Evolutionary conservation across 2,797 vertebrate genomes (phyloP).

Genomic region (Melanotaenia trifasciata): DNA sequence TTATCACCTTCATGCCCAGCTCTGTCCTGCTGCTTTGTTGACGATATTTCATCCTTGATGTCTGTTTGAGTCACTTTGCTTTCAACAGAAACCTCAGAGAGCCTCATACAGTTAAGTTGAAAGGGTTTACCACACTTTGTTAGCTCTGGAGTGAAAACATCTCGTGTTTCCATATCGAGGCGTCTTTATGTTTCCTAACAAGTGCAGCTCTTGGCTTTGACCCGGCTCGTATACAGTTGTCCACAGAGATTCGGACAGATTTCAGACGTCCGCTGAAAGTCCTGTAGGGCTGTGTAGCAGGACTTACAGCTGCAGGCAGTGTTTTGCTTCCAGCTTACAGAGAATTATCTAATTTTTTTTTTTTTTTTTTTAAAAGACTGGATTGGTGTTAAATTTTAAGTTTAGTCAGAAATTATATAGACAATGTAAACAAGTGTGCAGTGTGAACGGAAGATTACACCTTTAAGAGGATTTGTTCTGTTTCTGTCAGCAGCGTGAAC

Average conservation of each 20-base stretch:
- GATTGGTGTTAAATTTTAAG: not conserved
- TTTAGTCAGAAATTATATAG: not conserved
- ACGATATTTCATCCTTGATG: constrained; percentile 9
- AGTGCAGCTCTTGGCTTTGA: constrained; percentile 18
- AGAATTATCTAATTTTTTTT: no score
- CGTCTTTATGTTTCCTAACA: not conserved
- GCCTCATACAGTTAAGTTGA: not conserved
- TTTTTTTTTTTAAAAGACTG: no score
- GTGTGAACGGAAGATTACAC: constrained; percentile 4
- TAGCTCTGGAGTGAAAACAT: not conserved
- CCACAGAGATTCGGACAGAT: not conserved
- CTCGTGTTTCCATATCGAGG: no score
- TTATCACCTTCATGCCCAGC: no score
- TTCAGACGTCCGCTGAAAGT: not conserved
- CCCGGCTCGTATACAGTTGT: not conserved
- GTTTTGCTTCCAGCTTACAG: no score
- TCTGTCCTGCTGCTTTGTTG: no score
- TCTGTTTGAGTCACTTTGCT: constrained; percentile 1
- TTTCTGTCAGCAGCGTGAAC: not conserved
- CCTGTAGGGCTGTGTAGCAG: no score
- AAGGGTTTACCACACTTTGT: not conserved
- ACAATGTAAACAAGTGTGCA: not conserved
- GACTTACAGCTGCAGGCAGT: not conserved
- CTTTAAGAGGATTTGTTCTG: constrained; percentile 15
- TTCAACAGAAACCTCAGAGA: not conserved